Evolutionary conservation across 2,797 vertebrate genomes (phyloP), one percentile per base, ranked within the genome.

Genomic region (Acestrorhynchus altus): DNA sequence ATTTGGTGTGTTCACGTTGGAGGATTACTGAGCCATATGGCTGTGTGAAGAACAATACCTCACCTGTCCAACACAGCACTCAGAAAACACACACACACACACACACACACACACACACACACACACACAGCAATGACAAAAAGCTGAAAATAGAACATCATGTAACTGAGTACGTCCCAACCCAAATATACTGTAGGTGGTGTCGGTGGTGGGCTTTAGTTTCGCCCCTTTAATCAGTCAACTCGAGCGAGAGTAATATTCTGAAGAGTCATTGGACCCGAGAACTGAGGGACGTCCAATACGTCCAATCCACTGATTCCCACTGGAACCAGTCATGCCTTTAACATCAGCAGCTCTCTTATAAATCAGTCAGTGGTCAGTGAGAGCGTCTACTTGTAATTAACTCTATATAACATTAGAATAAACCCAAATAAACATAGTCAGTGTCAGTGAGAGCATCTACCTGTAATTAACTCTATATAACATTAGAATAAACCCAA

Each of bases 11-110:
- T 89, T 88, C 87, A 91, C 85, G 87, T 92, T 87, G 75, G 83
- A 91, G 91, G 92, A 93, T 94, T 92, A 93, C 79, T 64, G 80
- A 85, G 86, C 90, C 92, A 94, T 92, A 93, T 94, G 92, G 92
- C 89, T 86, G 80, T 81, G 87, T 86, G 85, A 86, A 81, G 89
- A 92, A 93, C 91, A 94, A 92, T 92, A 80, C 88, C 88, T 89
- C 92, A 93, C 92, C 92, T 93, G 93, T 89, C 86, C 85, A 82
- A 84, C 74, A 87, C 84, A 80, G 67, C 74, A 77, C 51, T 68
- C 86, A 39, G 66, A 61, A 76, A 69, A 60, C 65, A 35, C 40
- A 59, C 59, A 63, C 75, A 74, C 64, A 76, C 75, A 78, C 31
- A 72, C n/a, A 49, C 57, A 9, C 59, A 35, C 20, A 31, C n/a